These are phyloP conservation scores for Dicaeum eximium DNA, from an alignment of 2,113 vertebrate genomes.

Conservation along the genomic window DNA sequence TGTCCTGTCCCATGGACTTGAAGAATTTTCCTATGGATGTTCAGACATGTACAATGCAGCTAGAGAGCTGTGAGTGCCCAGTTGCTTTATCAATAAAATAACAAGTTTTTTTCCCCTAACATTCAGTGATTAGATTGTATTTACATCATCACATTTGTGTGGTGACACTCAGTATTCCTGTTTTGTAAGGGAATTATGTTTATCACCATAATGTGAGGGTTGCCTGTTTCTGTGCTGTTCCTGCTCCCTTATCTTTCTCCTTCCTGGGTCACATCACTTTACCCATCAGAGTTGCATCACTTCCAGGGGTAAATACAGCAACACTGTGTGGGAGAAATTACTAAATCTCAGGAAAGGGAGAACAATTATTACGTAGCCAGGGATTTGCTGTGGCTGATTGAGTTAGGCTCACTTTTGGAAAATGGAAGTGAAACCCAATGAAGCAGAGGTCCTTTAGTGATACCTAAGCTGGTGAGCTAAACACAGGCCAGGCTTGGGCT, in stretches of 20 bases:
- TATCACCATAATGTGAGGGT: rapidly evolving
- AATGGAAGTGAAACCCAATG: background rate
- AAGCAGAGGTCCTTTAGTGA: background rate
- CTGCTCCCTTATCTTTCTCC: background rate
- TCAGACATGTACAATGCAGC: slow-evolving; percentile 97
- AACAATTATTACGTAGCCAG: background rate
- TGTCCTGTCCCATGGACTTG: slow-evolving; percentile 98
- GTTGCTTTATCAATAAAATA: background rate
- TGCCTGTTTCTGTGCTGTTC: background rate
- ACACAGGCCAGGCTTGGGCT: rapidly evolving
- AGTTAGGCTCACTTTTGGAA: background rate
- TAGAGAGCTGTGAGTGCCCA: slow-evolving; percentile 91
- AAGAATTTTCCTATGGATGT: slow-evolving; percentile 99
- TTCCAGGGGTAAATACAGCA: background rate
- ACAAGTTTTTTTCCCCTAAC: background rate
- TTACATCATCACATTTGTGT: background rate
- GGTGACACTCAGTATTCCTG: background rate
- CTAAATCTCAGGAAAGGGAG: background rate
- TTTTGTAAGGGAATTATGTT: background rate
- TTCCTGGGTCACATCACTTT: background rate
- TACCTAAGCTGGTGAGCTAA: background rate
- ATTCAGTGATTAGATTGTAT: background rate
- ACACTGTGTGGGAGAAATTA: background rate
- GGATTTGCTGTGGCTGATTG: rapidly evolving
- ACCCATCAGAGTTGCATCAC: background rate